Percentiles rank a stretch among this genome's conserved stretches.
These are phyloP conservation scores for Temnothorax unifasciatus DNA, from an alignment of 2,888 invertebrate genomes.

Conservation along the genomic window DNA sequence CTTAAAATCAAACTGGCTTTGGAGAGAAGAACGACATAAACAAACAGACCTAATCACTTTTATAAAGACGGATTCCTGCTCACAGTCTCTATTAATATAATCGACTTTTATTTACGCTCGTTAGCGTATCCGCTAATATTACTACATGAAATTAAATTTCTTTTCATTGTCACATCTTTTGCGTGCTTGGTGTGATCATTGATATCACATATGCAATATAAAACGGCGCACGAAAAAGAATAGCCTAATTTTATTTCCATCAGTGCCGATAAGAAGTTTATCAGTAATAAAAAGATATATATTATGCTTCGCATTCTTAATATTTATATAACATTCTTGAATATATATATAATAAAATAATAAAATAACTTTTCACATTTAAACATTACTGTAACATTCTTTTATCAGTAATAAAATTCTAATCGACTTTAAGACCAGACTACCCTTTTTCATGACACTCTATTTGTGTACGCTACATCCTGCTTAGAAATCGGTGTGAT, in stretches of 20 bases:
- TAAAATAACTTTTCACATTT: conserved; percentile 17
- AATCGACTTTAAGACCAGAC: background rate
- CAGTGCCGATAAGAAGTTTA: conserved; percentile 24
- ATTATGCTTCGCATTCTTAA: background rate
- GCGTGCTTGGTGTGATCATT: background rate
- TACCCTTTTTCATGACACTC: background rate
- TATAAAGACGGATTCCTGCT: conserved; percentile 38
- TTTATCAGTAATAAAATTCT: conserved; percentile 24
- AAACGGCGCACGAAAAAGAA: background rate
- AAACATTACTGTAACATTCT: conserved; percentile 31
- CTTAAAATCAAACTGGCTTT: conserved; percentile 22
- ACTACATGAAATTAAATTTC: conserved; percentile 12
- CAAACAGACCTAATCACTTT: conserved; percentile 35
- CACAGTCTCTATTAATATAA: conserved; percentile 26
- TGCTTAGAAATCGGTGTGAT: conserved; percentile 62
- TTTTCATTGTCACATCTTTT: conserved; percentile 17
- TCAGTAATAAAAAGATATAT: conserved; percentile 21
- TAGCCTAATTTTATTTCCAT: background rate
- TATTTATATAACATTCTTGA: conserved; percentile 23
- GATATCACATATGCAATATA: background rate
- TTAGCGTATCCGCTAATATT: background rate
- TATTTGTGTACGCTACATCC: conserved; percentile 53
- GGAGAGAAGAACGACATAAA: conserved; percentile 19
- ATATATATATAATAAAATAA: conserved; percentile 40
- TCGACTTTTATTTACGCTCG: background rate